Conservation (phyloP, 2,113 vertebrate genomes). For the Malurus melanocephalus region DNA sequence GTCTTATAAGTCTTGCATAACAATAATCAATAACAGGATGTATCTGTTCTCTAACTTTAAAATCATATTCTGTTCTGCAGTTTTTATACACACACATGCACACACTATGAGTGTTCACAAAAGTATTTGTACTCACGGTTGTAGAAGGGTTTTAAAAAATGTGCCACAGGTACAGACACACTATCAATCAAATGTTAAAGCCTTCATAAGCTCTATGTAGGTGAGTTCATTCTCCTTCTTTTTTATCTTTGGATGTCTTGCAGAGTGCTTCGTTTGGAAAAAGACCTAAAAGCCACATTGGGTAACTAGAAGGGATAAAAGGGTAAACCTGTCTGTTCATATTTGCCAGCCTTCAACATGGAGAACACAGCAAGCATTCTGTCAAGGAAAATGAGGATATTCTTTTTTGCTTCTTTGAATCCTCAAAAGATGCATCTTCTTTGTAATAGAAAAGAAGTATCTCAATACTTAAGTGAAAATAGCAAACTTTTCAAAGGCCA, state of each 20-base stretch:
- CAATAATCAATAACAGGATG: conserved; percentile 27
- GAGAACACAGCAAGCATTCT: conserved; percentile 67
- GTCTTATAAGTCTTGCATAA: conserved; percentile 41
- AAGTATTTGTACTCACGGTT: conserved; percentile 8
- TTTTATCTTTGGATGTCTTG: conserved; percentile 65
- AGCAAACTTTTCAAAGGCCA: conserved; percentile 72
- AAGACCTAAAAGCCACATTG: conserved; percentile 65
- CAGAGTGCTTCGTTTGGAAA: conserved; percentile 62
- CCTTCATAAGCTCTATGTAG: conserved; percentile 32
- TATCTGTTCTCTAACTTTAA: not conserved
- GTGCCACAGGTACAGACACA: conserved; percentile 24
- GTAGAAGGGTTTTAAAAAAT: conserved; percentile 46
- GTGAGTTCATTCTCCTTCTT: conserved; percentile 40
- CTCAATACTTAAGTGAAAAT: conserved; percentile 72
- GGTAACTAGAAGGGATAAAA: conserved; percentile 72
- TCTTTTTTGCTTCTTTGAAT: conserved; percentile 70
- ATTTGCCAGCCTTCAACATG: conserved; percentile 63
- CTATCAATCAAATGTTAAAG: conserved; percentile 60
- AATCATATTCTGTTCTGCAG: not conserved
- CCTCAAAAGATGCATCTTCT: conserved; percentile 70
- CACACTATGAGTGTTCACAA: not conserved
- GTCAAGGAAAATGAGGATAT: conserved; percentile 72
- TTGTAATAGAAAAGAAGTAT: conserved; percentile 65
- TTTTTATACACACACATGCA: not conserved
- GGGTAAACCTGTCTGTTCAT: conserved; percentile 60